These are phyloP conservation scores for Drosophila pseudoobscura DNA, from an alignment of 1,140 invertebrate species.

Conservation along the genomic window DNA sequence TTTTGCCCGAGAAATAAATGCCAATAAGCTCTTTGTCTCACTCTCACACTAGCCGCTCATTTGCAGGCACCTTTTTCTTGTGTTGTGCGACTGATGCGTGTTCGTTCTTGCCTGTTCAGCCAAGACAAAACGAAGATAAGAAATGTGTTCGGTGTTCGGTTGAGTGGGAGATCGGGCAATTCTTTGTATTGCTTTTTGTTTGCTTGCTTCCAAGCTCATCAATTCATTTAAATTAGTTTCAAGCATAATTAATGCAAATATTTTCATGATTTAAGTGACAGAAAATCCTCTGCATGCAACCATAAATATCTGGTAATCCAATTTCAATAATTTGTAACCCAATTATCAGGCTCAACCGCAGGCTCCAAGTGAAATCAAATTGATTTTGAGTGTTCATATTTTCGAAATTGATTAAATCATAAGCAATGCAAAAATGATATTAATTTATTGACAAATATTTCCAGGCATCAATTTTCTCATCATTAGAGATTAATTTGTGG, in stretches of 20 bases:
- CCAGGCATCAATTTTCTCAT: slow-evolving; percentile 27
- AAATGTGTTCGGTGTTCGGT: too few species aligned
- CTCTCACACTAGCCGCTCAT: too few species aligned
- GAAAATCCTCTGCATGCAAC: not conserved
- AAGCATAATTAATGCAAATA: not conserved
- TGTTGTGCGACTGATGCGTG: too few species aligned
- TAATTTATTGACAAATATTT: slow-evolving; percentile 30
- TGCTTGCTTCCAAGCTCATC: too few species aligned
- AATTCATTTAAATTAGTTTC: not conserved
- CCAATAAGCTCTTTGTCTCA: too few species aligned
- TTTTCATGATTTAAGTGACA: not conserved
- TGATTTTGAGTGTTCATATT: slow-evolving; percentile 9
- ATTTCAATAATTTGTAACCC: slow-evolving; percentile 22
- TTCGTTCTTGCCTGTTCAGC: too few species aligned
- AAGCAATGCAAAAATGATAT: slow-evolving; percentile 26
- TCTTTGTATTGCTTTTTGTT: too few species aligned
- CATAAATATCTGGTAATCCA: not conserved
- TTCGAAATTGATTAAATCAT: not conserved
- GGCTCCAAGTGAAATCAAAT: slow-evolving; percentile 3
- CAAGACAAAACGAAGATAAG: too few species aligned
- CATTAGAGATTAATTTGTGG: slow-evolving; percentile 44
- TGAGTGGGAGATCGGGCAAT: too few species aligned
- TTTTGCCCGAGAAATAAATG: too few species aligned
- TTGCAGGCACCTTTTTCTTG: too few species aligned
- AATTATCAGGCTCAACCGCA: slow-evolving; percentile 1